Conservation (phyloP, 1,140 invertebrate genomes). For the Drosophila ogumai region DNA sequence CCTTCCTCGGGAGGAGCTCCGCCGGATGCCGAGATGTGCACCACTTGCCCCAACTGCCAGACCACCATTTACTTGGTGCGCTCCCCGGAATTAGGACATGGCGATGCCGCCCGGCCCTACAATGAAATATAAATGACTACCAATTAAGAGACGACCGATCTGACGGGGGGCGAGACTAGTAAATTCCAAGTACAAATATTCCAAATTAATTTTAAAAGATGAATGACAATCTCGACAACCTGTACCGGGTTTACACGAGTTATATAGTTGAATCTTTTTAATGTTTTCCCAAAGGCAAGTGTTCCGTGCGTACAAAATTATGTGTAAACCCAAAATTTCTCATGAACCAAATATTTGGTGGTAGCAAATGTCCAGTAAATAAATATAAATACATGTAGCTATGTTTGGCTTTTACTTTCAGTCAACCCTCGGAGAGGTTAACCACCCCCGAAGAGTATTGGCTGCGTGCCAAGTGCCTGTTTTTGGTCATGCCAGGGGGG, state of each 20-base stretch:
- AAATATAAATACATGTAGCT: background rate
- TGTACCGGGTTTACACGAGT: background rate
- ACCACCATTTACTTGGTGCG: conserved; percentile 80
- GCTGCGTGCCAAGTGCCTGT: conserved; percentile 75
- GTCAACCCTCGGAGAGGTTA: background rate
- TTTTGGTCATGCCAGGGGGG: conserved; percentile 31
- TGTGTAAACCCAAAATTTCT: conserved; percentile 1
- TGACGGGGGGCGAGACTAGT: conserved; percentile 2
- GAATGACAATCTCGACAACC: background rate
- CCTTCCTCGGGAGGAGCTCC: background rate
- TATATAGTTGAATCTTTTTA: background rate
- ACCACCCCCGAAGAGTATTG: conserved; percentile 14
- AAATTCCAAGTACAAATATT: conserved; percentile 24
- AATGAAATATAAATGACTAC: conserved; percentile 32
- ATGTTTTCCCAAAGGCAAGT: no score
- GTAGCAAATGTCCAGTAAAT: background rate
- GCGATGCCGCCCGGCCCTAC: conserved; percentile 47
- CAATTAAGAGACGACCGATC: background rate
- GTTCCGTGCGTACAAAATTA: background rate
- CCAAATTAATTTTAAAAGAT: background rate
- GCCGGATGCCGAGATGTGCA: conserved; percentile 74
- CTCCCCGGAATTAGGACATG: conserved; percentile 61
- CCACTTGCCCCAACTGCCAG: conserved; percentile 81
- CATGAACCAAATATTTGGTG: background rate
- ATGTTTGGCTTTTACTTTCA: conserved; percentile 23